Evolutionary conservation across 2,888 invertebrate species (phyloP), one percentile per base, ranked within the genome.

Genomic region (Agriopis marginaria): DNA sequence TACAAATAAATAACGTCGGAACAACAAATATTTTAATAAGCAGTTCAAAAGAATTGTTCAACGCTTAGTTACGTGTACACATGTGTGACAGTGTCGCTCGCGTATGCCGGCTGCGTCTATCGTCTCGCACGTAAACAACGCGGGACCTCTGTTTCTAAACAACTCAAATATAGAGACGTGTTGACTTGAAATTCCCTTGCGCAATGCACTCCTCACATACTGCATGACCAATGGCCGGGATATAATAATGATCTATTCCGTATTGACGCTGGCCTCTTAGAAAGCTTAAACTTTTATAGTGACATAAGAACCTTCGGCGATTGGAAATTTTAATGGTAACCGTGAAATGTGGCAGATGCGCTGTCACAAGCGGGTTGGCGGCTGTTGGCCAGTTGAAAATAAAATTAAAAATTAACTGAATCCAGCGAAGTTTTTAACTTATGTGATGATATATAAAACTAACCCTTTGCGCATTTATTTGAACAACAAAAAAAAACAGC

Each of bases 11-110:
- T 93, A 92, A 92, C 86, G 82, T 85, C 87, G 83, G 89, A 91
- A 93, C 92, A 92, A 93, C 94, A 93, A 94, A 94, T 93, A 94
- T 93, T 93, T 93, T 93, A 93, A 92, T 93, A 93, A 93, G 89
- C 92, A 91, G 86, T 88, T 89, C 89, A 83, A 88, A 88, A 89
- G 91, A 90, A 92, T 91, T 90, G 89, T 89, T 89, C 86, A 87
- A 89, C 88, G 87, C 86, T 88, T 85, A 85, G 84, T 88, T 89
- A 90, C 75, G 81, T 81, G 80, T 85, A 83, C 85, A 83, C 85
- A 86, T 85, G 88, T 88, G 87, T 89, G 90, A 89, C 91, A 86
- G 87, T 80, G 81, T 77, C 76, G 79, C 76, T 77, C 72, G 82
- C 80, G 74, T 80, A 81, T 78, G 77, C 82, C 89, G 89, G 86